A percentile compares a stretch with the other conserved stretches of the same genome.
Conservation (phyloP, 2,797 vertebrate genomes). For the Poecilia velifera region DNA sequence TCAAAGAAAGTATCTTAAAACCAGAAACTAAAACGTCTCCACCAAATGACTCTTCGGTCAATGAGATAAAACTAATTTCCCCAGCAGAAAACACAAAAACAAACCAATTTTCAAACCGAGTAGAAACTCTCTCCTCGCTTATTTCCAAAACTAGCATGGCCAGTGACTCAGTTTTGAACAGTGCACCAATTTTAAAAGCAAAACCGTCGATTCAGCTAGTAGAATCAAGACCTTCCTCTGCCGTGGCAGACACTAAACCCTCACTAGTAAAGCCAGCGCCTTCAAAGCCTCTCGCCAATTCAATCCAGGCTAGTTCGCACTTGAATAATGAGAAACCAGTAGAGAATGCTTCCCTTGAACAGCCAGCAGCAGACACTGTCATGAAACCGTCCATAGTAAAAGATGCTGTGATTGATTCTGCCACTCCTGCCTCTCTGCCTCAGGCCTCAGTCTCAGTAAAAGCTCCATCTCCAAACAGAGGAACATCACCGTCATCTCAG, state of each 20-base stretch:
- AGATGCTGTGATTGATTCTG: conserved; percentile 74
- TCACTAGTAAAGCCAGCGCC: conserved; percentile 26
- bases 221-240: conserved; percentile 33
- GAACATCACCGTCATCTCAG: conserved; percentile 75
- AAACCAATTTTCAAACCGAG: conserved; percentile 5
- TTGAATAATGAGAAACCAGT: conserved; percentile 39
- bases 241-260: conserved; percentile 36
- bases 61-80: conserved; percentile 35
- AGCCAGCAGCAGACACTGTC: conserved; percentile 65
- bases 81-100: conserved; percentile 30
- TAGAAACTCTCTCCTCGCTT: conserved; percentile 13
- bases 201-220: conserved; percentile 23
- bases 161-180: conserved; percentile 8
- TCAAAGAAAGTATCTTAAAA: conserved; percentile 34
- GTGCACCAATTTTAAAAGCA: conserved; percentile 24
- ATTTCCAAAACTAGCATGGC: conserved; percentile 8
- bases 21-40: conserved; percentile 22
- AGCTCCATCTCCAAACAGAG: conserved; percentile 73
- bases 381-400: conserved; percentile 68
- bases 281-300: conserved; percentile 23
- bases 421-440: conserved; percentile 65
- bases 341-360: conserved; percentile 53
- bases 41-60: conserved; percentile 7
- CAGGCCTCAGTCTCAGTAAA: conserved; percentile 66
- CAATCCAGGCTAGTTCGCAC: conserved; percentile 30